These are phyloP conservation scores for Sebastes matsubarae DNA, from an alignment of 2,797 vertebrate genomes.

Conservation along the genomic window DNA sequence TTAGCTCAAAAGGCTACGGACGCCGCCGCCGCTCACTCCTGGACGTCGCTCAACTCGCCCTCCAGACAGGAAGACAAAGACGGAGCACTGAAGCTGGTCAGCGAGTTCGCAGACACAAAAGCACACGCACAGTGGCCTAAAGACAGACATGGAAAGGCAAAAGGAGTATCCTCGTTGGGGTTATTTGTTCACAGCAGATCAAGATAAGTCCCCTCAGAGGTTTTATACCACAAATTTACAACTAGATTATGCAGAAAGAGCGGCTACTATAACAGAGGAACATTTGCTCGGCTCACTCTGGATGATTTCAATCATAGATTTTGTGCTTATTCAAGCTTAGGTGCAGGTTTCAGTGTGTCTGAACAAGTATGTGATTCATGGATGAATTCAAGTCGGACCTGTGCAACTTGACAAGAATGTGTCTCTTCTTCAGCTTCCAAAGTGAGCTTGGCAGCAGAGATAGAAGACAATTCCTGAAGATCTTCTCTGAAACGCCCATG, in stretches of 20 bases:
- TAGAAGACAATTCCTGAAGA: constrained; percentile 31
- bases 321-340: constrained; percentile 13
- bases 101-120: constrained; percentile 21
- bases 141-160: constrained; percentile 1
- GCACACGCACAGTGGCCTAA: constrained; percentile 6
- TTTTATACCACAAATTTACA: constrained; percentile 34
- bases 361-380: constrained; percentile 33
- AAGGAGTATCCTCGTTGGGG: constrained; percentile 11
- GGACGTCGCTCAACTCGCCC: constrained; percentile 8
- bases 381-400: constrained; percentile 53
- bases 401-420: constrained; percentile 69
- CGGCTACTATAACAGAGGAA: constrained; percentile 24
- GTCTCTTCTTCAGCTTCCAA: constrained; percentile 70
- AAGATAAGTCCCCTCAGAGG: constrained; percentile 41
- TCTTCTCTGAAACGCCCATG: not conserved
- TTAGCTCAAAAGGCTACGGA: constrained; percentile 85
- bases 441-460: constrained; percentile 31
- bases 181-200: constrained; percentile 29
- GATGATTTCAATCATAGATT: constrained; percentile 23
- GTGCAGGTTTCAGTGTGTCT: constrained; percentile 23
- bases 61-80: constrained; percentile 23
- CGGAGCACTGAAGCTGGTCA: constrained; percentile 28
- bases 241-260: constrained; percentile 2
- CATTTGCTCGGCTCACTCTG: constrained; percentile 14
- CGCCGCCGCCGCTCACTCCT: constrained; percentile 81